Evolutionary conservation across 2,797 vertebrate species (phyloP).

Genomic region (Acanthornis magna): DNA sequence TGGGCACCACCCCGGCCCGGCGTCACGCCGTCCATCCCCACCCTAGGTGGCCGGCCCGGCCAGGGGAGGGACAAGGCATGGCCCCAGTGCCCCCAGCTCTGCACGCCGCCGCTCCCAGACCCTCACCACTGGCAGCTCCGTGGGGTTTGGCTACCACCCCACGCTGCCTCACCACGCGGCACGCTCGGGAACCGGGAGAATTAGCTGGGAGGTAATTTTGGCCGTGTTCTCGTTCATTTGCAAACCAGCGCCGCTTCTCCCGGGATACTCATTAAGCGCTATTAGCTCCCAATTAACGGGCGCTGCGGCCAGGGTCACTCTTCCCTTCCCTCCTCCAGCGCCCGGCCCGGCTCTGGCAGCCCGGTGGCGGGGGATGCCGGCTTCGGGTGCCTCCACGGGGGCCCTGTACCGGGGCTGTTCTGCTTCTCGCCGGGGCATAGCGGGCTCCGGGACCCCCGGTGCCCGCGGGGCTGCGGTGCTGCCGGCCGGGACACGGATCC

Average conservation of each 20-base stretch:
- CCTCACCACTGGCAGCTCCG: background rate
- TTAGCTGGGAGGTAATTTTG: slow-evolving; percentile 1
- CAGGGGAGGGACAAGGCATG: background rate
- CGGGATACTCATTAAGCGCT: background rate
- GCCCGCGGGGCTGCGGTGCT: background rate
- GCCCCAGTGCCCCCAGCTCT: background rate
- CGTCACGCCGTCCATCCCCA: background rate
- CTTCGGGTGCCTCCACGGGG: background rate
- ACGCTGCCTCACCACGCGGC: background rate
- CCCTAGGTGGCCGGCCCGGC: background rate
- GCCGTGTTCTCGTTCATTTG: slow-evolving; percentile 1
- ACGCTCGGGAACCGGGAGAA: background rate
- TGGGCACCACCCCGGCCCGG: background rate
- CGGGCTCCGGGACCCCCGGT: background rate
- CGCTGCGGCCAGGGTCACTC: background rate
- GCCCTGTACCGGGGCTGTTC: background rate
- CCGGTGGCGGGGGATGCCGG: background rate
- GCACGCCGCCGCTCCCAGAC: background rate
- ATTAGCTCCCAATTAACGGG: slow-evolving; percentile 28
- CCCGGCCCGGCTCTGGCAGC: background rate
- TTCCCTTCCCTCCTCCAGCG: background rate
- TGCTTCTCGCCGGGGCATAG: too few species aligned
- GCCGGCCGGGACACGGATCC: background rate
- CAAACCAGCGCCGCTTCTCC: slow-evolving; percentile 18
- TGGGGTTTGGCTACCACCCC: background rate